Evolutionary conservation across 2,888 invertebrate genomes (phyloP), one percentile per base, ranked within the genome.

Genomic region (Loripinus fragilis): DNA sequence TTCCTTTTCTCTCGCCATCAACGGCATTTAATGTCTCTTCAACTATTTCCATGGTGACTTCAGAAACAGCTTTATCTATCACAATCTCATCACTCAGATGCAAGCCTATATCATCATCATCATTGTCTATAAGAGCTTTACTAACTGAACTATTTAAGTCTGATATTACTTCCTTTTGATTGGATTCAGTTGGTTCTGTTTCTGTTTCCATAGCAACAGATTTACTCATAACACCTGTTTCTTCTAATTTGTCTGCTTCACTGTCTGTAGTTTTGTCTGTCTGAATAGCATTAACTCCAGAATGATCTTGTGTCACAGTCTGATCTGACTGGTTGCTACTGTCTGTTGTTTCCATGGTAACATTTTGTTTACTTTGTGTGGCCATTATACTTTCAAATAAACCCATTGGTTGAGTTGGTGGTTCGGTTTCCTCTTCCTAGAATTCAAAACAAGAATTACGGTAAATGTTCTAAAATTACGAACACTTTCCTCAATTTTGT

Each of bases 361-460:
- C 42, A 28, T n/a, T 64, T 15, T 55, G 38, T 30, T 48, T 64
- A 71, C 50, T 20, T 20, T 71, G 50, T 60, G 71, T 71, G 5
- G 38, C 55, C 71, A 71, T 71, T 2, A 60, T 15, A 70, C 52
- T 70, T 28, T 48, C 42, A 45, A 42, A 67, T n/a, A 67, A 45
- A 45, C 45, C 67, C 67, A 67, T 67, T 41, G 45, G 25, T 17
- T 25, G 60, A 60, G 28, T 33, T 20, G 23, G 52, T 52, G 52
- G 52, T 52, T 52, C 52, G 3, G 52, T n/a, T 25, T 25, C 20
- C 20, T 48, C 52, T 10, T n/a, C n/a, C 52, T 52, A n/a, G 5
- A 23, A 52, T 25, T 45, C 20, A 45, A 45, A 20, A 45, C 3
- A 45, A 15, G 3, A 45, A 45, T 12, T 12, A 17, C 15, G 20